These are phyloP conservation scores for Bathynomus jamesi DNA, from an alignment of 1,140 invertebrate genomes.

Conservation along the genomic window DNA sequence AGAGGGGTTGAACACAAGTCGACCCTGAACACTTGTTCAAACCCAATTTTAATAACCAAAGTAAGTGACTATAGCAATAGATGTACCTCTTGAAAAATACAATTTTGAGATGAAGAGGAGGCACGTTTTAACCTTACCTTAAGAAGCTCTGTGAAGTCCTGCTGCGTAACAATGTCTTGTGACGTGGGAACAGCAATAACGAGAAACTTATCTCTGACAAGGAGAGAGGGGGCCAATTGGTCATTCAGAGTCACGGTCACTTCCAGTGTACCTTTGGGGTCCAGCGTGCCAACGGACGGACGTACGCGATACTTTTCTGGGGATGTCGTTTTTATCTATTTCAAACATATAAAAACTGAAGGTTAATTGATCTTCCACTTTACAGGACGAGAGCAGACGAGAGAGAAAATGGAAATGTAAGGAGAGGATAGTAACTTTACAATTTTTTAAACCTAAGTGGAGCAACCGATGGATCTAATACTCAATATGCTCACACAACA, in stretches of 20 bases:
- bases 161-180: conserved; percentile 3
- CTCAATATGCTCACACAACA: neutral
- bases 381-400: too few species aligned
- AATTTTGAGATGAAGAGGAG: too few species aligned
- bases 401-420: too few species aligned
- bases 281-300: conserved; percentile 67
- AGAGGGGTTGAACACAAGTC: too few species aligned
- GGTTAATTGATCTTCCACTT: neutral
- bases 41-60: too few species aligned
- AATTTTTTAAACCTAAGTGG: too few species aligned
- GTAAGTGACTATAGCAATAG: too few species aligned
- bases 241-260: conserved; percentile 50
- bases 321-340: conserved; percentile 64
- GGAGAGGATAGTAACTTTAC: too few species aligned
- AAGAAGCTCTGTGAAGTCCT: conserved; percentile 30
- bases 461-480: too few species aligned
- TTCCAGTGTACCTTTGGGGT: conserved; percentile 47
- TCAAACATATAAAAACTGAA: neutral
- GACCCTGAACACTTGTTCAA: too few species aligned
- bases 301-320: conserved; percentile 85
- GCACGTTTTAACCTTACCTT: too few species aligned
- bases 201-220: conserved; percentile 60
- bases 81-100: too few species aligned
- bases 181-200: conserved; percentile 48
- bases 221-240: conserved; percentile 47